Base-by-base conservation (phyloP, 1,140 invertebrate species). In the Drosophila sulfurigaster region DNA sequence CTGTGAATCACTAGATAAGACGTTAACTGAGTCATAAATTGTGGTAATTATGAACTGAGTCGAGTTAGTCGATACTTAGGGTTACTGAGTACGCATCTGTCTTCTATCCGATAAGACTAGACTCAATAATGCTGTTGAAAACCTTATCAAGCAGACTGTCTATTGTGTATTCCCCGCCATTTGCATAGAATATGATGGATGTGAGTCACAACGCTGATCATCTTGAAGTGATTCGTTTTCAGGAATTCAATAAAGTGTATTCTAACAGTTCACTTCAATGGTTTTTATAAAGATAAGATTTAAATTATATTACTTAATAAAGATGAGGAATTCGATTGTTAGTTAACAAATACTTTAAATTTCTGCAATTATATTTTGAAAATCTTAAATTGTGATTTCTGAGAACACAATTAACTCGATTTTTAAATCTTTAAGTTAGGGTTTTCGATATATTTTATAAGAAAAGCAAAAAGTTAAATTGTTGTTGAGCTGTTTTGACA, bases 91-190 rank as follows among this genome's bases (percentile, higher is more conserved):
- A 56, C 2, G 52, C 32, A 56, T 41, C 51, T 32, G 28, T 54
- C 25, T 51, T 28, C 11, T 16, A 11, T 32, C 4, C 54, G 54
- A 57, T 57, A 20, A 41, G 15, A 13, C 13, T 25, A 25, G 30
- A 35, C 25, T 13, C 35, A 6, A n/a, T 16, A 35, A n/a, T 35
- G 35, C 13, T 8, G 4, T 13, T 10, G 54, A 41, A 57, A 20
- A 38, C 32, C 35, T 57, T 57, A 57, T 57, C 54, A 57, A n/a
- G 32, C 32, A 25, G 20, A 28, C 54, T 5, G 16, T 41, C 6
- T 5, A 38, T 38, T 43, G 7, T 52, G 49, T 52, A 30, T 30
- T 52, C 11, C 25, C 49, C 20, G n/a, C 8, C 46, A 46, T 15
- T 28, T n/a, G 10, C 20, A 30, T 52, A 10, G 6, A 56, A 38